These are phyloP conservation scores for Desmophyllum pertusum DNA, from an alignment of 92 coral and sea anemone species.

Conservation along the genomic window DNA sequence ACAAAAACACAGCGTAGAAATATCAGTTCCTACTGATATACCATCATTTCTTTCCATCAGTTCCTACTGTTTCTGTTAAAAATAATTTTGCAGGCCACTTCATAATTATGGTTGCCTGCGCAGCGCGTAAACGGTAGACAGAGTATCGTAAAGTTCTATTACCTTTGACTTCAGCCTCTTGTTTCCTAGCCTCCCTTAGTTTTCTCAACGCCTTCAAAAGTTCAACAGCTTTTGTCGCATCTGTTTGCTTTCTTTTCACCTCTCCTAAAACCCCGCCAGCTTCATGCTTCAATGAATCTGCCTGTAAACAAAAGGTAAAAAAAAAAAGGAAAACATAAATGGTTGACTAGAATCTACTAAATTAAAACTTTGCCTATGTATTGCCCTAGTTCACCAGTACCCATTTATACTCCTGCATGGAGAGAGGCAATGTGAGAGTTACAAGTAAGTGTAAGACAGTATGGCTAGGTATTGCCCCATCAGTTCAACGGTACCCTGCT, in stretches of 20 bases:
- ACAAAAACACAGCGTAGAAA: background rate
- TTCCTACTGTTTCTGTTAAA: slow-evolving; percentile 4
- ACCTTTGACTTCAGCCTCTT: slow-evolving; percentile 96
- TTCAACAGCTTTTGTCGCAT: slow-evolving; percentile 80
- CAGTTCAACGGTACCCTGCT: too few species aligned
- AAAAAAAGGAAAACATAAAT: background rate
- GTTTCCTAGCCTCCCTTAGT: slow-evolving; percentile 83
- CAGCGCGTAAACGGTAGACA: background rate
- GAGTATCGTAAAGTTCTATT: background rate
- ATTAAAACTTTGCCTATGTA: background rate
- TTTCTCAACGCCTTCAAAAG: slow-evolving; percentile 76
- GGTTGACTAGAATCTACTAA: too few species aligned
- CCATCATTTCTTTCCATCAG: too few species aligned
- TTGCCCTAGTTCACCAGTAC: too few species aligned
- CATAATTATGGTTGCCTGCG: background rate
- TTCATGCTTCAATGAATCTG: slow-evolving; percentile 86
- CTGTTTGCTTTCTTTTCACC: slow-evolving; percentile 80
- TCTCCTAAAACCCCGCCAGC: slow-evolving; percentile 98
- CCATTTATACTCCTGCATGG: too few species aligned
- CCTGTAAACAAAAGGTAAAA: slow-evolving; percentile 19
- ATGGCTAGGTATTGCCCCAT: too few species aligned
- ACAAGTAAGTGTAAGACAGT: too few species aligned
- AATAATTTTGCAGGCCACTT: background rate
- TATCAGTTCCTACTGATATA: background rate
- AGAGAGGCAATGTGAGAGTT: too few species aligned